phyloP scores from a whole-genome alignment of 2,888 invertebrate species.

The Apeira syringaria region DNA sequence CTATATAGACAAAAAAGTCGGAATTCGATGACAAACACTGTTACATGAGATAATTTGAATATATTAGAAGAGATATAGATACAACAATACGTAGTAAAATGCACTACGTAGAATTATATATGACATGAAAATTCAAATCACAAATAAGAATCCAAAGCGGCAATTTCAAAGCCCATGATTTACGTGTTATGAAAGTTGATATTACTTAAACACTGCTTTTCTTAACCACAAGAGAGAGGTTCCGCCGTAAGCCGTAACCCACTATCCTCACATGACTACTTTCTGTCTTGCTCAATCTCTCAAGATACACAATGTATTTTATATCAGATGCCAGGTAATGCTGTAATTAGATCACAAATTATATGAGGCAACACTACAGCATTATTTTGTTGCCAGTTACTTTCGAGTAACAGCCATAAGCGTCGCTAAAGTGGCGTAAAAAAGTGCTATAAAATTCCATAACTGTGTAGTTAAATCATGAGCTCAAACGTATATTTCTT shows the following conservation, averaged over 20 bases:
- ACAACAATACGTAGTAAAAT: too few species aligned
- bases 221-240: conserved; percentile 9
- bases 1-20: too few species aligned
- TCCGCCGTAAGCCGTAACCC: conserved; percentile 4
- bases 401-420: conserved; percentile 25
- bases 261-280: conserved; percentile 12
- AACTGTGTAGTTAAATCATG: conserved; percentile 2
- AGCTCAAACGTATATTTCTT: background rate
- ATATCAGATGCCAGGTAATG: conserved; percentile 22
- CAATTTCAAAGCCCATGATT: background rate
- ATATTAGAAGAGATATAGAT: too few species aligned
- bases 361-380: conserved; percentile 27
- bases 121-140: too few species aligned
- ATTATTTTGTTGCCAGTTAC: conserved; percentile 33
- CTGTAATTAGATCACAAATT: conserved; percentile 28
- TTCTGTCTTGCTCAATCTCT: conserved; percentile 28
- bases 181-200: conserved; percentile 9
- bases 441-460: conserved; percentile 18
- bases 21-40: too few species aligned
- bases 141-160: too few species aligned
- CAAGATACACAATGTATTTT: conserved; percentile 27
- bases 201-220: conserved; percentile 5
- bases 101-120: too few species aligned
- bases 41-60: too few species aligned
- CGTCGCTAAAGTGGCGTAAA: conserved; percentile 20